Base-by-base conservation (phyloP, 2,888 invertebrate species). In the Agrochola lychnidis region DNA sequence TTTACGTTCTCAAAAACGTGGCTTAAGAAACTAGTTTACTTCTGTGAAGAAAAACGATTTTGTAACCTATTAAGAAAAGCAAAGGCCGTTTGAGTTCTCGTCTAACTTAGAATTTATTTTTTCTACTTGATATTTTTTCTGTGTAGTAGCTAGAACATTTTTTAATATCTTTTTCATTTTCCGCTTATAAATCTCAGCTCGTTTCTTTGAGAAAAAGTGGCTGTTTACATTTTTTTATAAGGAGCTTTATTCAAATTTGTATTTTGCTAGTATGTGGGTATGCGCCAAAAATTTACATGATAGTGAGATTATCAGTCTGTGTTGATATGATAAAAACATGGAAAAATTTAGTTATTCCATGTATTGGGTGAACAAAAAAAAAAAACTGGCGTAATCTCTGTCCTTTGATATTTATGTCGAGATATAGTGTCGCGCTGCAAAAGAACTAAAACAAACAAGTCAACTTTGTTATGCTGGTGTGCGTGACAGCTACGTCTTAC, bases 141-240 rank as follows among this genome's bases (percentile, higher is more conserved):
- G 63, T 57, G 36, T 69, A 61, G 79, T 45, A 79, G 83, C 78
- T 64, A 84, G 59, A 85, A 81, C 63, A 61, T 62, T 85, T 75
- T 81, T 67, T 75, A 64, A 63, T 70, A 75, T 59, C 57, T 82
- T 81, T 81, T 81, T 62, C 40, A 81, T 81, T 85, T 85, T 82
- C 81, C 70, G 66, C 70, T 81, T 80, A 63, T 84, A 73, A 84
- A 84, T 69, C 73, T 84, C 16, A 16, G 68, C 59, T 80, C 25
- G 42, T 84, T 84, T 70, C 79, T 53, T 70, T 79, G 42, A 25
- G 36, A 51, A 42, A 56, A 14, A 61, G 7, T 42, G 30, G 30
- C 25, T 83, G 66, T 61, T 79, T 69, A n/a, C 22, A 30, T 66
- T 67, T 78, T 70, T 70, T 80, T 51, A n/a, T 61, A 42, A n/a